phyloP scores from a whole-genome alignment of 2,888 invertebrate genomes.

The Flexamia atlantica region DNA sequence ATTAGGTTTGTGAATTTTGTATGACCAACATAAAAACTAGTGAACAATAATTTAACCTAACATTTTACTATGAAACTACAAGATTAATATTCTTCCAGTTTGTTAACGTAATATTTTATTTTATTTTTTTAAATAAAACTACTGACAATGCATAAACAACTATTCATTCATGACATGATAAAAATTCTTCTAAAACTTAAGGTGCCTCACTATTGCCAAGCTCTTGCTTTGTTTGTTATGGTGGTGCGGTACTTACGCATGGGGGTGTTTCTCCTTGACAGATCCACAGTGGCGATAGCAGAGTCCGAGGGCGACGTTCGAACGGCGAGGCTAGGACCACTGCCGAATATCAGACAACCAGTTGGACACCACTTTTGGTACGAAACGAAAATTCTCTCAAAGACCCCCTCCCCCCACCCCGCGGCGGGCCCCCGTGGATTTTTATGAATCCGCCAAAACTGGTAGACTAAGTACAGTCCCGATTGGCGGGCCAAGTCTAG shows the following conservation, averaged over 20 bases:
- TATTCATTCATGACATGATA: too few species aligned
- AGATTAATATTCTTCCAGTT: too few species aligned
- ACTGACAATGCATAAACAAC: too few species aligned
- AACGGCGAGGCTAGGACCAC: neutral
- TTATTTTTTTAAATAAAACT: too few species aligned
- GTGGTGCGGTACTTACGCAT: slow-evolving; percentile 50
- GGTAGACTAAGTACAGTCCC: slow-evolving; percentile 57
- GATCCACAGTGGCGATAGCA: slow-evolving; percentile 37
- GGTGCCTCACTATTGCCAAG: too few species aligned
- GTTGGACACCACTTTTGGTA: slow-evolving; percentile 48
- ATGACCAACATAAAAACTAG: too few species aligned
- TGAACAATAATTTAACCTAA: too few species aligned
- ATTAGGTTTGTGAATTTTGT: too few species aligned
- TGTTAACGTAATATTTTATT: too few species aligned
- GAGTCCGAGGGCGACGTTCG: neutral
- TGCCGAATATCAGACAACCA: slow-evolving; percentile 54
- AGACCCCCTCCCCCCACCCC: slow-evolving; percentile 48
- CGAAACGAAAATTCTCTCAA: slow-evolving; percentile 47
- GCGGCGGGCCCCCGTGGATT: slow-evolving; percentile 15
- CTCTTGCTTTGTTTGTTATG: too few species aligned
- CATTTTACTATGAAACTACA: too few species aligned
- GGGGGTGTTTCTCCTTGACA: slow-evolving; percentile 35
- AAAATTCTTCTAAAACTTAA: too few species aligned
- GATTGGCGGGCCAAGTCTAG: slow-evolving; percentile 47
- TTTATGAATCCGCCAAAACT: slow-evolving; percentile 60